Evolutionary conservation across 2,797 vertebrate genomes (phyloP).

Genomic region (Cryptoprocta ferox): DNA sequence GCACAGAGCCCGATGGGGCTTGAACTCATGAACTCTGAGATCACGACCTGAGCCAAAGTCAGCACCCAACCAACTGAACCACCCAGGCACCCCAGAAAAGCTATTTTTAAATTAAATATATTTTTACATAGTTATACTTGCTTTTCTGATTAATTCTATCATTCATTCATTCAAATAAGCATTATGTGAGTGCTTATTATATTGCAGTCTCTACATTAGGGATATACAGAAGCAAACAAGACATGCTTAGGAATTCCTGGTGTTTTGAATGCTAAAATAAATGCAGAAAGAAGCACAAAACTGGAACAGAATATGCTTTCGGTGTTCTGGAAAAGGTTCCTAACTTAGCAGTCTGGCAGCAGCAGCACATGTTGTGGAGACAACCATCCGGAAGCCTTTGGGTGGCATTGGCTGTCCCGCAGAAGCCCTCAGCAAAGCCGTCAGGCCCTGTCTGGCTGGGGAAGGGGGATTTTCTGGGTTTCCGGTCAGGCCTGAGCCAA

Average conservation of each 20-base stretch:
- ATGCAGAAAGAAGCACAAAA: neutral
- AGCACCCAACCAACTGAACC: too few species aligned
- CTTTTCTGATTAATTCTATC: slow-evolving; percentile 18
- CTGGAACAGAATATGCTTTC: neutral
- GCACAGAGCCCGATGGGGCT: too few species aligned
- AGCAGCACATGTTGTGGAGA: neutral
- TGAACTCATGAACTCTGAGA: too few species aligned
- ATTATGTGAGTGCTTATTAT: neutral
- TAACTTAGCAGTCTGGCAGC: neutral
- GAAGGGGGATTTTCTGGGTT: neutral
- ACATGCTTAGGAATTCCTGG: neutral
- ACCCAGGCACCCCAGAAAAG: neutral
- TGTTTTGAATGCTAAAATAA: slow-evolving; percentile 32
- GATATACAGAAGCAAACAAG: neutral
- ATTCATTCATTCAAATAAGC: neutral
- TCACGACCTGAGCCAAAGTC: too few species aligned
- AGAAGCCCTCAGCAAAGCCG: neutral
- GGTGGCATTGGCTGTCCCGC: neutral
- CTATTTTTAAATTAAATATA: neutral
- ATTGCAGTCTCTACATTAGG: neutral
- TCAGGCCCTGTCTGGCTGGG: neutral
- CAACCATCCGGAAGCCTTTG: neutral
- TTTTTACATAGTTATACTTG: neutral
- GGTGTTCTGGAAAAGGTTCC: neutral
- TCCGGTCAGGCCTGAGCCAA: too few species aligned